These are phyloP conservation scores for Falco concolor DNA, from an alignment of 2,797 vertebrate genomes.

Conservation along the genomic window DNA sequence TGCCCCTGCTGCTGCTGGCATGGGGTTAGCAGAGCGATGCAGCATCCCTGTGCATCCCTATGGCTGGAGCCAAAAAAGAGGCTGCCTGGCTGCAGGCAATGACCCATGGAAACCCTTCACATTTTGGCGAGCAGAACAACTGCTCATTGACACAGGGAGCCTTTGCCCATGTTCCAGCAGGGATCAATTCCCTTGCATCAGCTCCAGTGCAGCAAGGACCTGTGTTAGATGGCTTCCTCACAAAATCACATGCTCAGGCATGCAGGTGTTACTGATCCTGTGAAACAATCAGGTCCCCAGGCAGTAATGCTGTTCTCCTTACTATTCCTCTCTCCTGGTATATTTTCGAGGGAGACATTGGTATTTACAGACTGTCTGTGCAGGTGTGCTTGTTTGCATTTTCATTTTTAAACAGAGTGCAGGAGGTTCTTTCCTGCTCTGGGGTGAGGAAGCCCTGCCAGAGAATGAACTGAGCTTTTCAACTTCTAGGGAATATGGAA, in stretches of 20 bases:
- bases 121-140: background rate
- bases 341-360: background rate
- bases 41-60: too few relatives aligned
- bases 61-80: background rate
- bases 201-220: background rate
- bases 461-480: background rate
- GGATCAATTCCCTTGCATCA: background rate
- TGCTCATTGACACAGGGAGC: background rate
- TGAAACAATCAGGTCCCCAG: background rate
- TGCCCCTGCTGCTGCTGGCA: background rate
- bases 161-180: background rate
- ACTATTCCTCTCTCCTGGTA: background rate
- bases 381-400: background rate
- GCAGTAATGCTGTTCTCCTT: background rate
- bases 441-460: background rate
- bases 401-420: background rate
- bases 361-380: background rate
- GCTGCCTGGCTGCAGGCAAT: background rate
- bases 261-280: background rate
- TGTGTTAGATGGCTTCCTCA: background rate
- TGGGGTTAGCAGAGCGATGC: background rate
- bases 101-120: background rate
- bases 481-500: background rate
- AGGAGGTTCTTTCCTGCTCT: background rate
- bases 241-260: background rate